phyloP scores from a whole-genome alignment of 2,888 invertebrate genomes.

The Stenolophus ochropezus region DNA sequence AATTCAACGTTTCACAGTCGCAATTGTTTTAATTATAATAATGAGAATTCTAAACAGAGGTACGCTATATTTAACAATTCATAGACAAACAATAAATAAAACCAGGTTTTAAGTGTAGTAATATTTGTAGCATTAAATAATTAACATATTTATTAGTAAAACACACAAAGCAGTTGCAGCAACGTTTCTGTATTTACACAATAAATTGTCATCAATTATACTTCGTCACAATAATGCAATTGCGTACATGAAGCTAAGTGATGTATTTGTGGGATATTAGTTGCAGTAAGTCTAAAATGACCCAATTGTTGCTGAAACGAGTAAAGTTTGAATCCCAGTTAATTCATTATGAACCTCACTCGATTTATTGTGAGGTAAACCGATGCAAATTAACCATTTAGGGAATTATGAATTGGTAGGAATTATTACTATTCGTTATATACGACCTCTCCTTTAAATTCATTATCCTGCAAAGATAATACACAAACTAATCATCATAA shows the following conservation, averaged over 20 bases:
- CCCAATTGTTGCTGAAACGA: constrained; percentile 6
- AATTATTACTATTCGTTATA: constrained; percentile 2
- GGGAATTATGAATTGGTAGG: constrained; percentile 12
- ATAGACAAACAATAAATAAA: no score
- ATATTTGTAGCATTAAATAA: neutral
- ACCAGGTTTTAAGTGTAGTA: no score
- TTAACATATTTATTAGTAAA: neutral
- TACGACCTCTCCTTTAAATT: no score
- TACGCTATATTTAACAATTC: no score
- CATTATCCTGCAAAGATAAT: no score
- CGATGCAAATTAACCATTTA: constrained; percentile 39
- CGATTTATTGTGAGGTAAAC: constrained; percentile 28
- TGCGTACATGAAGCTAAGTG: neutral
- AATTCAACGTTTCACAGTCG: no score
- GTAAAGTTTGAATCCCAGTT: constrained; percentile 30
- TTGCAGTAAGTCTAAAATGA: constrained; percentile 15
- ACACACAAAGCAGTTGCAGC: neutral
- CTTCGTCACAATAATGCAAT: neutral
- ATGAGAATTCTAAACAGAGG: no score
- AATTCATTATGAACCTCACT: neutral
- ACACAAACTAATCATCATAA: no score
- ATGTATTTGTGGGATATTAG: constrained; percentile 1
- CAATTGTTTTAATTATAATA: no score
- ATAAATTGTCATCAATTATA: neutral
- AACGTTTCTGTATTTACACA: neutral